Base-by-base conservation (phyloP, 2,888 invertebrate genomes). In the Smittia aterrima region DNA sequence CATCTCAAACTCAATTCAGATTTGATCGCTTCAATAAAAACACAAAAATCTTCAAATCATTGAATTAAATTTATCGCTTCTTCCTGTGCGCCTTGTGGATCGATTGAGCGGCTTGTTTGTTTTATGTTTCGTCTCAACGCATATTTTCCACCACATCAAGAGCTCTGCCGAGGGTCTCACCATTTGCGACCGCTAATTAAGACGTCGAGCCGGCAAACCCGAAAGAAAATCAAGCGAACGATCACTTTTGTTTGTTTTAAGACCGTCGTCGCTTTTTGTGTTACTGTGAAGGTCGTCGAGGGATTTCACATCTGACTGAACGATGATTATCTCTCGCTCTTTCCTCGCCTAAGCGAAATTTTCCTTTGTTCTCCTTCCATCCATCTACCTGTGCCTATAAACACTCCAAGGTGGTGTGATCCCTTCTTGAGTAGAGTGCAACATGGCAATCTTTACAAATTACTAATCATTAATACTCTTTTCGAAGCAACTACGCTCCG, bases 211-310 rank as follows among this genome's bases (percentile, higher is more conserved):
- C 22, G 64, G 18, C 64, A 20, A 27, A 27, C 13, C 22, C 22
- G 18, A 58, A 58, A 58, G 20, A 58, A 58, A 20, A 58, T 22
- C 58, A 22, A n/a, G 58, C 58, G 58, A 53, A n/a, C 11, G 25
- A 38, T 66, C 66, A 66, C 18, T 24, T 71, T 71, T 72, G 62
- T 72, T 72, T 72, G 72, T 72, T 72, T 72, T 72, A 27, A 47
- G 18, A n/a, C 27, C 24, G 7, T 58, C 58, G n/a, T 58, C 58
- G 16, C 9, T 27, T 27, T n/a, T 13, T n/a, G 22, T 27, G 25
- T 41, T n/a, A 18, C 22, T 38, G 72, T 62, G 72, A 72, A 72
- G 72, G 72, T 72, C 72, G 72, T 62, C 22, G 16, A 16, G 25
- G 9, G 9, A 58, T 58, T 58, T 18, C 58, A 58, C 58, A 58